These are phyloP conservation scores for Syngnathus scovelli DNA, from an alignment of 2,113 vertebrate species.

Conservation along the genomic window DNA sequence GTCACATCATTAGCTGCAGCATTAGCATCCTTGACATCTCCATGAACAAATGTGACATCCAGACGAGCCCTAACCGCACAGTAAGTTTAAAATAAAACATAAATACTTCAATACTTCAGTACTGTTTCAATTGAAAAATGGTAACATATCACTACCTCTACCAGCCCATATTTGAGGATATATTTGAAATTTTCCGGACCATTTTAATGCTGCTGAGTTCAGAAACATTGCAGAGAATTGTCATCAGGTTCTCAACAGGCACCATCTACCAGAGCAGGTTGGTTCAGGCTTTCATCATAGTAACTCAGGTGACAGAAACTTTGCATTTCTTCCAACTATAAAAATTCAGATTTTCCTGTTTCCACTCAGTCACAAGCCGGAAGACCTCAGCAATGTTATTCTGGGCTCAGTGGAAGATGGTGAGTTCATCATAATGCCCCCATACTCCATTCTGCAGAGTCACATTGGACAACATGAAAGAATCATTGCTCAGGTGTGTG, in stretches of 20 bases:
- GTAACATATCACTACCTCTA: not conserved
- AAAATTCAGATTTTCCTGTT: not conserved
- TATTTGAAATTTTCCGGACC: conserved; percentile 25
- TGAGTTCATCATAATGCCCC: not conserved
- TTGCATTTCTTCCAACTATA: not conserved
- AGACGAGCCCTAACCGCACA: not conserved
- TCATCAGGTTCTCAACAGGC: conserved; percentile 37
- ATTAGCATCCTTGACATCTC: not conserved
- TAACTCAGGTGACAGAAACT: not conserved
- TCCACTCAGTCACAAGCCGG: conserved; percentile 3
- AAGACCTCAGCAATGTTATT: not conserved
- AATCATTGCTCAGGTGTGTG: conserved; percentile 64
- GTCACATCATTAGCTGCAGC: conserved; percentile 1
- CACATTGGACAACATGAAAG: not conserved
- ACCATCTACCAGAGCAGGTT: conserved; percentile 59
- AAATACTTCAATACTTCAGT: not conserved
- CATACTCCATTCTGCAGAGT: not conserved
- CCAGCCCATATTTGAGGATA: conserved; percentile 34
- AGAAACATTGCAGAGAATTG: rapidly evolving
- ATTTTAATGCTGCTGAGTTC: not conserved
- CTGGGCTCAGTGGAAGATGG: not conserved
- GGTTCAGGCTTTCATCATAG: conserved; percentile 17
- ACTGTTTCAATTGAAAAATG: not conserved
- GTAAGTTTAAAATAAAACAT: not conserved
- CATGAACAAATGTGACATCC: conserved; percentile 5